Evolutionary conservation across 2,888 invertebrate species (phyloP).

Genomic region (Coenonympha arcania): DNA sequence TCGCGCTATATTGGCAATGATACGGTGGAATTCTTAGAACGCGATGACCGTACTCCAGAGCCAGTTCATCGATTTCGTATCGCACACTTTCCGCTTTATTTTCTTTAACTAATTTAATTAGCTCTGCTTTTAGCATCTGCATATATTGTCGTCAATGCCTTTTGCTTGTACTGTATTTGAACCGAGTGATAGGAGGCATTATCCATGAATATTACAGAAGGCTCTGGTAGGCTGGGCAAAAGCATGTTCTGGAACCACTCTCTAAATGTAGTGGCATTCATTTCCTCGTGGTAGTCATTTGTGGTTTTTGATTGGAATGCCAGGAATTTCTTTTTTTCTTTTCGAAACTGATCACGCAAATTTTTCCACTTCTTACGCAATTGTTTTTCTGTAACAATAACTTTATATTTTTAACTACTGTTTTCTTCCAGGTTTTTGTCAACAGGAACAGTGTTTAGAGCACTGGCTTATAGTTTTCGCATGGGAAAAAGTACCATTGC

Average conservation of each 20-base stretch:
- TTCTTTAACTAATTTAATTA: conserved; percentile 12
- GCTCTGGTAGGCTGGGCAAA: conserved; percentile 14
- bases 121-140: conserved; percentile 23
- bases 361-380: no score
- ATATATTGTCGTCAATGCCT: conserved; percentile 24
- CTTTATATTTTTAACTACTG: no score
- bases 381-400: no score
- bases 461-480: no score
- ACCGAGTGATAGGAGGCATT: conserved; percentile 22
- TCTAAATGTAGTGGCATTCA: conserved; percentile 14
- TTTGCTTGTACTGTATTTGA: conserved; percentile 19
- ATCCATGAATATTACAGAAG: conserved; percentile 15
- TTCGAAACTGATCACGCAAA: no score
- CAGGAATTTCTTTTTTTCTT: no score
- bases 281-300: conserved; percentile 13
- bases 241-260: conserved; percentile 18
- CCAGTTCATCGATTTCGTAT: conserved; percentile 25
- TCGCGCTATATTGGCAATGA: conserved; percentile 20
- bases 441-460: no score
- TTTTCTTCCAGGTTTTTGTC: no score
- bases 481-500: no score
- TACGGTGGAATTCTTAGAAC: conserved; percentile 21
- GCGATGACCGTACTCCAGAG: conserved; percentile 22
- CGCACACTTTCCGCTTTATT: not conserved
- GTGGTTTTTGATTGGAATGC: conserved; percentile 3